phyloP scores from a whole-genome alignment of 2,797 vertebrate genomes.

The Poeciliopsis turneri region DNA sequence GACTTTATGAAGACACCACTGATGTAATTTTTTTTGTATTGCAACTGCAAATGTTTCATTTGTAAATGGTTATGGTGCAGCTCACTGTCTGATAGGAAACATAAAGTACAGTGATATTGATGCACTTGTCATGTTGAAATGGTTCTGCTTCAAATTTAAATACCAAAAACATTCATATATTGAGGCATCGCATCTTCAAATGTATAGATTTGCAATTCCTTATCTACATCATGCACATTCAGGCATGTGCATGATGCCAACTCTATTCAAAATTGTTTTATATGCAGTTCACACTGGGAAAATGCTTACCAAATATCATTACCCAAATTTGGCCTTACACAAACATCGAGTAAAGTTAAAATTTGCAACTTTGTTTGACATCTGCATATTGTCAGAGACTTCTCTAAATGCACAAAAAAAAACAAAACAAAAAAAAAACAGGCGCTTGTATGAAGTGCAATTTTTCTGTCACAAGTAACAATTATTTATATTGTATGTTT shows the following conservation, averaged over 20 bases:
- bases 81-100: not conserved
- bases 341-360: not conserved
- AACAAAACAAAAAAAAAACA: not conserved
- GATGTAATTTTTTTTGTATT: not conserved
- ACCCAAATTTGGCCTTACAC: not conserved
- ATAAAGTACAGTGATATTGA: not conserved
- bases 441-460: not conserved
- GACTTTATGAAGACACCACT: not conserved
- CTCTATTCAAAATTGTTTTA: not conserved
- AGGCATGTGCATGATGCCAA: not conserved
- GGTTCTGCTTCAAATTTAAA: not conserved
- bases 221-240: not conserved
- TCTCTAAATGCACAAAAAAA: not conserved
- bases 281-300: not conserved
- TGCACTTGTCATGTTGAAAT: conserved; percentile 3
- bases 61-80: not conserved
- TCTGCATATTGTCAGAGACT: not conserved
- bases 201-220: not conserved
- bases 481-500: not conserved
- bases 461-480: not conserved
- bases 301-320: not conserved
- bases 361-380: not conserved
- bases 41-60: conserved; percentile 3
- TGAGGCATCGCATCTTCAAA: not conserved
- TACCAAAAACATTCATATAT: not conserved